These are phyloP conservation scores for Hafferia zeledoni DNA, from an alignment of 2,797 vertebrate genomes.

Conservation along the genomic window DNA sequence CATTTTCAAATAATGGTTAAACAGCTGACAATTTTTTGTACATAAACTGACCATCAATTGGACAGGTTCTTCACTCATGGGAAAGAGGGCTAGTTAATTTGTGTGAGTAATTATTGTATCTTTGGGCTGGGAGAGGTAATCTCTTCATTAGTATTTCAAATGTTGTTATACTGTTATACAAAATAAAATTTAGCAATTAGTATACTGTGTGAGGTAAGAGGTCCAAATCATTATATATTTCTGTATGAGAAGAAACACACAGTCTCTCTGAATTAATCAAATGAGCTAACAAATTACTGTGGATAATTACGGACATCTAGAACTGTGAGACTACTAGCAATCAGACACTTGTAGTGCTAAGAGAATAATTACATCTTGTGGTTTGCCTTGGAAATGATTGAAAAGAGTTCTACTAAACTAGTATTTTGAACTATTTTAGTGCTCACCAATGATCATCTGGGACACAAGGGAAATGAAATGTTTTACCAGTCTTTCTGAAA, in stretches of 20 bases:
- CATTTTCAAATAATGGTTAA: background rate
- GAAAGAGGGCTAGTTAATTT: background rate
- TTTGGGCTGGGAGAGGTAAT: slow-evolving; percentile 44
- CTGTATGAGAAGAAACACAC: slow-evolving; percentile 14
- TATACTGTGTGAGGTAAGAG: slow-evolving; percentile 37
- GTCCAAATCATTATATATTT: slow-evolving; percentile 21
- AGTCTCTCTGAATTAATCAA: slow-evolving; percentile 57
- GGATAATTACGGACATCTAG: slow-evolving; percentile 67
- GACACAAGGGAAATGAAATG: background rate
- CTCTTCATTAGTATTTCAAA: slow-evolving; percentile 38
- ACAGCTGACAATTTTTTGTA: background rate
- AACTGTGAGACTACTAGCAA: slow-evolving; percentile 59
- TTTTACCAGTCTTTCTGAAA: background rate
- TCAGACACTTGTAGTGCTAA: slow-evolving; percentile 39
- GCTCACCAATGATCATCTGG: background rate
- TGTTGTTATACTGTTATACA: slow-evolving; percentile 37
- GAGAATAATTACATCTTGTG: slow-evolving; percentile 9
- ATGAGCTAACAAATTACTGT: slow-evolving; percentile 61
- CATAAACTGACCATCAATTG: slow-evolving; percentile 4
- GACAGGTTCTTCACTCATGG: background rate
- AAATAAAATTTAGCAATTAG: slow-evolving; percentile 65
- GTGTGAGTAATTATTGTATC: slow-evolving; percentile 61
- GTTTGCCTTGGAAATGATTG: slow-evolving; percentile 31
- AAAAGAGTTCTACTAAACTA: background rate
- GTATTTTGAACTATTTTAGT: background rate